These are phyloP conservation scores for Corythornis madagascariensis DNA, from an alignment of 2,113 vertebrate species.

Conservation along the genomic window DNA sequence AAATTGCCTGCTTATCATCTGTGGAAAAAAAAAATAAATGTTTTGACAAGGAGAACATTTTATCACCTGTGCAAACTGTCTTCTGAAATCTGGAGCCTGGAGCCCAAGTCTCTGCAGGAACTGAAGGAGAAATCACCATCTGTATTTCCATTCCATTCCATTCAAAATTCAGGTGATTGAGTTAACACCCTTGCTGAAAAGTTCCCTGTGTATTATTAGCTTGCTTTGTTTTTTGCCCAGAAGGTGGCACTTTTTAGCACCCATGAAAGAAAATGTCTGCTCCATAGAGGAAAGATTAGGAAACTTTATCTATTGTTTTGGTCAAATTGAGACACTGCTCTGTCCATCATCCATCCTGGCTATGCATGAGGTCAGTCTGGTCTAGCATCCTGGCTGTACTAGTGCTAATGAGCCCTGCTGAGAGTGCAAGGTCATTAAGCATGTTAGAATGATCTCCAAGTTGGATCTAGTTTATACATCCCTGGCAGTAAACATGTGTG, in stretches of 20 bases:
- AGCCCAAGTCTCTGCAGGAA: not conserved
- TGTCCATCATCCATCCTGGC: not conserved
- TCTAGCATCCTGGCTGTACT: not conserved
- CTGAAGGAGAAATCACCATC: not conserved
- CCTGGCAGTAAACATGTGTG: not conserved
- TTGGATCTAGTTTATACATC: not conserved
- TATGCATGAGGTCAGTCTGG: not conserved
- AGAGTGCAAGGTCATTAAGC: not conserved
- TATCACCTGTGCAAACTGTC: constrained; percentile 14
- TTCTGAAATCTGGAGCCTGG: not conserved
- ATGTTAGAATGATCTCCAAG: not conserved
- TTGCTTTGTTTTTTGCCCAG: not conserved
- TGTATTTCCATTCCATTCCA: not conserved
- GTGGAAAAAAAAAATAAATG: not conserved
- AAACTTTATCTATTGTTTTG: not conserved
- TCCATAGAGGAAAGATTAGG: not conserved
- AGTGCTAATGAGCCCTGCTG: not conserved
- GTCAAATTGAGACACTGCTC: not conserved
- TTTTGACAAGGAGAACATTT: constrained; percentile 34
- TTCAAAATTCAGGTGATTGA: not conserved
- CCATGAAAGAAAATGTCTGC: not conserved
- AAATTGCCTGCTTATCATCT: constrained; percentile 36
- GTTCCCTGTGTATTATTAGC: not conserved
- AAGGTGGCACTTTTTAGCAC: not conserved
- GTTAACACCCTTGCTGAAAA: not conserved